Evolutionary conservation across 2,113 vertebrate genomes (phyloP), one percentile per base, ranked within the genome.

Genomic region (Tiliqua scincoides): DNA sequence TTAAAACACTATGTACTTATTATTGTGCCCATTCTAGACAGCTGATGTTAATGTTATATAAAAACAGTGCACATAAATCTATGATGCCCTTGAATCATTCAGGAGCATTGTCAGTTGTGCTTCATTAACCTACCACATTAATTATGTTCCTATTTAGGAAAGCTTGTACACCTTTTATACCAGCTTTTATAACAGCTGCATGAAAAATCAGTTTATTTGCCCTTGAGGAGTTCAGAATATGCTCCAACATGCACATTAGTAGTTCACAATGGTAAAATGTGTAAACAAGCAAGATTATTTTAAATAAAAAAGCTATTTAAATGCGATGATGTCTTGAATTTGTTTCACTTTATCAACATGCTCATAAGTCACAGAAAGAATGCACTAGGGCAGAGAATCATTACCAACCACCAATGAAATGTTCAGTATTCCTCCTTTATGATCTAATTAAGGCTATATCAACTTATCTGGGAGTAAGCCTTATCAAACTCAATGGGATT

Each of bases 61-160:
- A 81, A 80, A 86, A 86, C 78, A 81, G 61, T 54, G 70, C 59
- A 57, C 70, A 86, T 86, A 86, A 86, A 86, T 86, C 85, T 86
- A 65, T 81, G 70, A 65, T 86, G 85, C 68, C 85, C 85, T 86
- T 86, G 85, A 86, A 86, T 86, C 59, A 86, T 80, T 86, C 40
- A 74, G n/a, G 43, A 86, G 59, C 70, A 65, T 65, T 52, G 70
- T 81, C 85, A 81, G 70, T 63, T 86, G 78, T 86, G 85, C 78
- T 86, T 86, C 85, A 86, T 86, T 86, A 86, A 86, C 43, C 78
- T 86, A 86, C 70, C 78, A 65, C 70, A 54, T 86, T 86, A 86
- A 86, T 74, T 86, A 80, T 81, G 85, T 81, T 86, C 70, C 59
- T 81, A 67, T 86, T 81, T 86, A 81, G 85, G 52, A 73, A 80